Percentiles rank a stretch among this genome's conserved stretches.
These are phyloP conservation scores for Chondrosia reniformis DNA, from an alignment of 37 sponge, comb jelly and placozoan species.

Conservation along the genomic window DNA sequence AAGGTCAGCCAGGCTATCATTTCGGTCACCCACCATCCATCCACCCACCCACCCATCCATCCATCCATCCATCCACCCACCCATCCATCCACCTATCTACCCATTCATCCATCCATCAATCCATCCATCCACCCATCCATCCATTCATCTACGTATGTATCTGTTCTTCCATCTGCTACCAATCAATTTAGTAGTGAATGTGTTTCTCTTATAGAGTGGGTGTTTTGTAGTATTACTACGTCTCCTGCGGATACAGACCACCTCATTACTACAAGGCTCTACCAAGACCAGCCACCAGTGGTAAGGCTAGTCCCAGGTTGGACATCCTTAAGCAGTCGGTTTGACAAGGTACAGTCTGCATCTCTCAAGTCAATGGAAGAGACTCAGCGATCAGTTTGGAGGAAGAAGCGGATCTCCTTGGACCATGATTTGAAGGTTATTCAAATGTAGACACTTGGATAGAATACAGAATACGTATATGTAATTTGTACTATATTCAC, in stretches of 20 bases:
- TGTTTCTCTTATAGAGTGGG: neutral
- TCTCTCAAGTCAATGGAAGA: slow-evolving; percentile 15
- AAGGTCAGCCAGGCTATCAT: neutral
- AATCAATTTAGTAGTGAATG: neutral
- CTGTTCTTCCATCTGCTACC: neutral
- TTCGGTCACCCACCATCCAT: neutral
- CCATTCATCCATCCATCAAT: neutral
- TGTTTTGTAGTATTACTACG: neutral
- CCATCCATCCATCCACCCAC: neutral
- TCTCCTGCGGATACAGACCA: neutral
- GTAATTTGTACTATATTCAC: neutral
- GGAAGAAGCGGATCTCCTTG: neutral
- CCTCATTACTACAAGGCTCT: neutral
- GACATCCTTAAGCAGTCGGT: neutral
- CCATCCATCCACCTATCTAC: neutral
- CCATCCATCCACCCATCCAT: neutral
- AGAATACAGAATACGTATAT: neutral
- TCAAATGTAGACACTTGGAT: neutral
- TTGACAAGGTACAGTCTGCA: neutral
- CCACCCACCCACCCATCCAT: neutral
- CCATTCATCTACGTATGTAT: neutral
- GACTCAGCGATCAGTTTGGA: neutral
- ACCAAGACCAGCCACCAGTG: neutral
- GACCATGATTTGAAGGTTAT: neutral
- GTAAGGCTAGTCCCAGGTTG: neutral